Base-by-base conservation (phyloP, 2,113 vertebrate genomes). In the Patagioenas fasciata region DNA sequence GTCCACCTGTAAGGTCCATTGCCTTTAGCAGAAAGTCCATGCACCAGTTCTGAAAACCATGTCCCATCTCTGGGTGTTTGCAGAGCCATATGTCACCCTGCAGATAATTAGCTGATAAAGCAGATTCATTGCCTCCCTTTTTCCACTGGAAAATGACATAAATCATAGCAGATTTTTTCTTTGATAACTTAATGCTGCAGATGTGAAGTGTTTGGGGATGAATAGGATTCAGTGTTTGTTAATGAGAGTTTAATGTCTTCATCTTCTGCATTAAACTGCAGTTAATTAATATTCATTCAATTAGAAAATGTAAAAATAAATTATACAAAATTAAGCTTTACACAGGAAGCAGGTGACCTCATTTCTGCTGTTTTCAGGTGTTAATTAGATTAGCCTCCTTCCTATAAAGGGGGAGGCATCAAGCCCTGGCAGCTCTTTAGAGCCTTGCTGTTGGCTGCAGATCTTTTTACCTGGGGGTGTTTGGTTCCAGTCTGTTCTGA, bases 221-320 rank as follows among this genome's bases (percentile, higher is more conserved):
- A 95, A 89, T 42, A 23, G 84, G 82, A 95, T 60, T 83, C 91
- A 10, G 75, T 96, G 89, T 92, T 97, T 95, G 62, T 85, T 95
- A 96, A 97, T 90, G 97, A 97, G 95, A 94, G 95, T 93, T 97
- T 97, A 96, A 96, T 96, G 94, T 96, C 97, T 97, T 97, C 97
- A 97, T 97, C 92, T 96, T 97, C 91, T 85, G 89, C 84, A 58
- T 88, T 87, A 94, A 96, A 89, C 87, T 88, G 83, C 40, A 81
- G 91, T 86, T 96, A 96, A 98, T 97, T 98, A 98, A 98, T 97
- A 98, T 94, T 97, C 92, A 94, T 95, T 96, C 94, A 93, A 96
- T 98, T 98, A 97, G 95, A 96, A 97, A 97, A 97, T 84, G 90
- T 92, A 97, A 90, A 96, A 96, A 95, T 97, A 96, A 96, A 96